These are phyloP conservation scores for Protonemura montana DNA, from an alignment of 2,888 invertebrate genomes.

Conservation along the genomic window DNA sequence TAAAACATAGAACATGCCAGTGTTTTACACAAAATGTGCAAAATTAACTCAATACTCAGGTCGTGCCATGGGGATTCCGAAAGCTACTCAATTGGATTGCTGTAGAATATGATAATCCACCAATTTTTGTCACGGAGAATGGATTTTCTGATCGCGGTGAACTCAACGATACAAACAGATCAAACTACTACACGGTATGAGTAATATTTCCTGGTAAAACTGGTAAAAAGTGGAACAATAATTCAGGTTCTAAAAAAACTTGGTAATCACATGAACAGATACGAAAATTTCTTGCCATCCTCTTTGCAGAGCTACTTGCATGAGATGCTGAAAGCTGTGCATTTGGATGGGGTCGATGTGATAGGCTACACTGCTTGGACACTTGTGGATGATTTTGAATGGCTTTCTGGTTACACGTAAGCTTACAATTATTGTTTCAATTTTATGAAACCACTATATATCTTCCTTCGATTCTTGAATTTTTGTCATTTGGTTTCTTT, in stretches of 20 bases:
- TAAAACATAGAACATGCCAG: no score
- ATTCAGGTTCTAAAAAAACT: neutral
- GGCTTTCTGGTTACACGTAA: conserved; percentile 56
- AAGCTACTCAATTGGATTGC: conserved; percentile 68
- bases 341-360: conserved; percentile 45
- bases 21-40: no score
- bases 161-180: conserved; percentile 63
- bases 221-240: neutral
- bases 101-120: conserved; percentile 65
- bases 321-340: conserved; percentile 46
- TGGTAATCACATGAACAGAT: neutral
- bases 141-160: conserved; percentile 65
- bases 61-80: conserved; percentile 68
- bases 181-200: conserved; percentile 62
- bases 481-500: no score
- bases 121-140: conserved; percentile 69
- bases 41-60: conserved; percentile 55
- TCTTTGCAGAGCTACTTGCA: conserved; percentile 46
- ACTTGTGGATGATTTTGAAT: conserved; percentile 60
- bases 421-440: neutral
- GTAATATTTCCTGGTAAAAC: neutral
- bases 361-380: conserved; percentile 58
- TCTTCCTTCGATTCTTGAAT: no score
- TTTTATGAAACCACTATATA: no score
- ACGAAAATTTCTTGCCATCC: neutral